Base-by-base conservation (phyloP, 2,113 vertebrate species). In the Lontra canadensis region DNA sequence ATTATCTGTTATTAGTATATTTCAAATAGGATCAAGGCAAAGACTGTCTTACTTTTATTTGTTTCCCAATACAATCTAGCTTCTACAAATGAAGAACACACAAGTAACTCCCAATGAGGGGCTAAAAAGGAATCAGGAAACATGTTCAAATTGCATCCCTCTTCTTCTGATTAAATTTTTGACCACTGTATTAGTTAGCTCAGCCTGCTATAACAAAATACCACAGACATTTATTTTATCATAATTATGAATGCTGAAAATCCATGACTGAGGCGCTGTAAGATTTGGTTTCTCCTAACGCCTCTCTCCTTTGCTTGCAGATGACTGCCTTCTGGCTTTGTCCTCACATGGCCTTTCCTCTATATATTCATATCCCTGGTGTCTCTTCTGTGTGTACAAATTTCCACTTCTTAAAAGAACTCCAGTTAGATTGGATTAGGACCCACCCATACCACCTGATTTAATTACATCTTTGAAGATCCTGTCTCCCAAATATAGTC, bases 211-310 rank as follows among this genome's bases (percentile, higher is more conserved):
- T 34, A 21, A 93, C 20, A 61, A 42, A 80, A 61, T 49, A 26
- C 26, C 55, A 55, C 8, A 84, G 18, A 18, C 47, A 11, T 20
- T 65, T 84, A 11, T 42, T 80, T 63, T 57, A 23, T 6, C 31
- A 59, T 1, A 20, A 1, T 49, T 52, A 29, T 34, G 31, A 29
- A 31, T 7, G 25, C 2, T 69, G 13, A 36, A 55, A 74, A 55
- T 69, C 71, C 36, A 39, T 3, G 26, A 31, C 13, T 3, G 71
- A 69, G 25, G 0, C 6, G 0, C 55, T 49, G 4, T 1, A n/a
- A 57, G 23, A 9, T 21, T 88, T 59, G 25, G 23, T 69, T 76
- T 93, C 44, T 52, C 9, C 20, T 8, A 21, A 47, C n/a, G 0
- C 9, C 12, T 34, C 25, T 17, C 1, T 65, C 20, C 26, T n/a